Percentiles rank a stretch among this genome's conserved stretches.
phyloP scores from a whole-genome alignment of 2,113 vertebrate species.

The Ranitomeya imitator region DNA sequence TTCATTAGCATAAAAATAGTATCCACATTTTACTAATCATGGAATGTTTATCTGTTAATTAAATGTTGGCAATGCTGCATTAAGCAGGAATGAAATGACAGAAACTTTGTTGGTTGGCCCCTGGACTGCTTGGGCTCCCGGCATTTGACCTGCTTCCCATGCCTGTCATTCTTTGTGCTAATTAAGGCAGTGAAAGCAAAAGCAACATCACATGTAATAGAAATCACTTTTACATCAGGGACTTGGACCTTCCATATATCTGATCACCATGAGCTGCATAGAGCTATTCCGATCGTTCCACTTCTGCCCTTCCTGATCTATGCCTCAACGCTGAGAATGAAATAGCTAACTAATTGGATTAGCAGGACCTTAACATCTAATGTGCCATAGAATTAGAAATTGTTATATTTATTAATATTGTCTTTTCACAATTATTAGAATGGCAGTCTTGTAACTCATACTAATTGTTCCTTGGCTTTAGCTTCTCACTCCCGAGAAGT shows the following conservation, averaged over 20 bases:
- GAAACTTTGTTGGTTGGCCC: neutral
- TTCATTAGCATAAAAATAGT: neutral
- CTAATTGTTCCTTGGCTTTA: neutral
- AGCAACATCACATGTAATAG: neutral
- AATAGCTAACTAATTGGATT: constrained; percentile 1
- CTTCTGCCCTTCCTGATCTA: neutral
- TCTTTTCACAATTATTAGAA: neutral
- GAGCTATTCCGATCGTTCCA: neutral
- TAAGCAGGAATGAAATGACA: neutral
- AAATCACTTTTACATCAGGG: neutral
- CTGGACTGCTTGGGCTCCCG: neutral
- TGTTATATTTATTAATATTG: neutral
- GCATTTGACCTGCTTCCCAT: neutral
- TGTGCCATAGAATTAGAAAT: neutral
- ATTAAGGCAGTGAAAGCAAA: neutral
- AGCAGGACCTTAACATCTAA: neutral
- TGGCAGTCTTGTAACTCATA: neutral
- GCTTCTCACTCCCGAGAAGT: neutral
- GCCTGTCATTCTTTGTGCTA: neutral
- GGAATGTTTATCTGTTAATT: neutral
- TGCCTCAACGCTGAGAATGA: neutral
- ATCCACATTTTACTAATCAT: neutral
- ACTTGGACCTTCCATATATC: neutral
- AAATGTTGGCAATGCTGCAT: neutral
- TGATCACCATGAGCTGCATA: neutral